Conservation (phyloP, 2,797 vertebrate genomes). For the Pogoniulus pusillus region DNA sequence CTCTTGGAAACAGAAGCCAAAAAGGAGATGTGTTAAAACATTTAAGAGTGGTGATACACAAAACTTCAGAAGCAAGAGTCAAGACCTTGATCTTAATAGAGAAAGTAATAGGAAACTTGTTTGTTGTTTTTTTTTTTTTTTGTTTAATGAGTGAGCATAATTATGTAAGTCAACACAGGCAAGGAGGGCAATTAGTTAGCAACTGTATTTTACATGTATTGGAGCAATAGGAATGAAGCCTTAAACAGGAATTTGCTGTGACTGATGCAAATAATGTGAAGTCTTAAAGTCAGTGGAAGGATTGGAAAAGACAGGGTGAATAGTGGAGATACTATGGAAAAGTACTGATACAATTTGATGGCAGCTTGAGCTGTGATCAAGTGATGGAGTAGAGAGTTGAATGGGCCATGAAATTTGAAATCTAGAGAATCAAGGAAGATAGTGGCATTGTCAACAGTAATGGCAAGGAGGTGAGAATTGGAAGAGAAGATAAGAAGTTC, state of each 20-base stretch:
- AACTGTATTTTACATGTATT: neutral
- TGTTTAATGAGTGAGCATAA: neutral
- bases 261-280: neutral
- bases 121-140: neutral
- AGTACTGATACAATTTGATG: neutral
- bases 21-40: neutral
- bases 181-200: neutral
- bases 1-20: neutral
- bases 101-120: neutral
- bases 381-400: constrained; percentile 23
- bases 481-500: constrained; percentile 60
- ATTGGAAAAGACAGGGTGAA: neutral
- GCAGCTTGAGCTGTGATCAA: neutral
- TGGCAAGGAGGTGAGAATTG: constrained; percentile 27
- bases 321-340: neutral
- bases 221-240: neutral
- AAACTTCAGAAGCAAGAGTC: neutral
- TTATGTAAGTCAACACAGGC: neutral
- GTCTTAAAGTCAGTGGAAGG: neutral
- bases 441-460: constrained; percentile 19
- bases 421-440: constrained; percentile 8
- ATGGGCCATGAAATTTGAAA: constrained; percentile 55
- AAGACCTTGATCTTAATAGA: neutral
- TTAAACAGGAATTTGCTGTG: neutral
- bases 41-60: neutral